A percentile compares a stretch with the other conserved stretches of the same genome.
Evolutionary conservation across 2,888 invertebrate genomes (phyloP).

Genomic region (Yponomeuta evonymella): DNA sequence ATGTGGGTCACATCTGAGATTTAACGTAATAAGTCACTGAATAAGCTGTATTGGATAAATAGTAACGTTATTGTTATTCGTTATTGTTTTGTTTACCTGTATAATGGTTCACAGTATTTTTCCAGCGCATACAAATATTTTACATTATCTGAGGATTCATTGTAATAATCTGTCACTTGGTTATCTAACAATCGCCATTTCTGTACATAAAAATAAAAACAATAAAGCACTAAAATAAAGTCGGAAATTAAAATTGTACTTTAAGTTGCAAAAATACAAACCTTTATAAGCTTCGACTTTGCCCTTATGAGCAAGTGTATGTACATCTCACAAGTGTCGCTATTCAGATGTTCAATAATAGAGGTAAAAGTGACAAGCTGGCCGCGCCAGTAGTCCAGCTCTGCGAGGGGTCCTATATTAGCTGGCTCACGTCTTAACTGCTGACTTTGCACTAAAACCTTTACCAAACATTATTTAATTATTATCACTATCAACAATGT

Average conservation of each 20-base stretch:
- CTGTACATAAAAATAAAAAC: constrained; percentile 54
- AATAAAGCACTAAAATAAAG: neutral
- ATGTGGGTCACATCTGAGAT: constrained; percentile 78
- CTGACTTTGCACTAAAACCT: constrained; percentile 85
- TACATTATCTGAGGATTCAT: constrained; percentile 91
- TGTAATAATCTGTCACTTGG: constrained; percentile 84
- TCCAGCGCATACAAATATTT: constrained; percentile 90
- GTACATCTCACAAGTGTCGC: constrained; percentile 80
- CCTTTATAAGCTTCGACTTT: constrained; percentile 83
- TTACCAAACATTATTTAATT: neutral
- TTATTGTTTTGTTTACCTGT: constrained; percentile 63
- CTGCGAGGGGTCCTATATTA: constrained; percentile 87
- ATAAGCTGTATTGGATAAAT: neutral
- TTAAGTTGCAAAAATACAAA: constrained; percentile 26
- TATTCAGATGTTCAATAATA: constrained; percentile 86
- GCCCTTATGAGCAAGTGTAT: constrained; percentile 81
- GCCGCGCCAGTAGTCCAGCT: constrained; percentile 89
- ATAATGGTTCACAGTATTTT: constrained; percentile 89
- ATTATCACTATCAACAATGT: too few species aligned
- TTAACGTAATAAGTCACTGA: too few species aligned
- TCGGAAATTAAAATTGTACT: neutral
- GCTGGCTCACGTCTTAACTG: constrained; percentile 88
- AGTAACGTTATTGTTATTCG: too few species aligned
- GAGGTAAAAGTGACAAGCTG: constrained; percentile 87
- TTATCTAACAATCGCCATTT: constrained; percentile 86